phyloP scores from a whole-genome alignment of 2,888 invertebrate genomes.

The Pachydiplax longipennis region DNA sequence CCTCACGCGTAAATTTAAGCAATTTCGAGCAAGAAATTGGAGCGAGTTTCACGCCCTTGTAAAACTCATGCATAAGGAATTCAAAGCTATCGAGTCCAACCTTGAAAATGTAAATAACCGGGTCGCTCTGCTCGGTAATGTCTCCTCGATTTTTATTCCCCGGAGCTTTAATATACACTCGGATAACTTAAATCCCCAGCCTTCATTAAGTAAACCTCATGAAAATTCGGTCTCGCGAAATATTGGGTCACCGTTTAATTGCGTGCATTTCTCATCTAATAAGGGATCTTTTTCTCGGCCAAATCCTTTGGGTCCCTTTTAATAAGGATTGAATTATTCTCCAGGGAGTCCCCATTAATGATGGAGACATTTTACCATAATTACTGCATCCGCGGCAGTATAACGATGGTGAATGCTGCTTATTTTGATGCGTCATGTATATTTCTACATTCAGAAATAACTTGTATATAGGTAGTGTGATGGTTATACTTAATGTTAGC shows the following conservation, averaged over 20 bases:
- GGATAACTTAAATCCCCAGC: background rate
- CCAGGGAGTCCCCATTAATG: no score
- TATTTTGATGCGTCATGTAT: no score
- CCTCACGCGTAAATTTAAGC: background rate
- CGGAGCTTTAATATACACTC: background rate
- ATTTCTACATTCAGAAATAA: no score
- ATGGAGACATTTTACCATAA: no score
- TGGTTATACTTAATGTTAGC: no score
- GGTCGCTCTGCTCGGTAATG: background rate
- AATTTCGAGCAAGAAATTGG: background rate
- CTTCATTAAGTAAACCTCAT: background rate
- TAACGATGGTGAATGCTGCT: no score
- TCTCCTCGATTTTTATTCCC: background rate
- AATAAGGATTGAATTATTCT: no score
- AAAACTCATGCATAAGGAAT: background rate
- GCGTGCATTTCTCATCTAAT: no score
- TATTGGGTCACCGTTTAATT: background rate
- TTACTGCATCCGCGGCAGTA: no score
- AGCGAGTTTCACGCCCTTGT: background rate
- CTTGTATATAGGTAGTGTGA: no score
- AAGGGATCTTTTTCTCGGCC: no score
- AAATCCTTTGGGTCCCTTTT: no score
- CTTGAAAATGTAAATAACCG: constrained; percentile 2
- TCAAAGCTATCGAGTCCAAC: background rate
- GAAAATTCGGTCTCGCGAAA: background rate